A percentile compares a stretch with the other conserved stretches of the same genome.
Conservation (phyloP, 2,113 vertebrate genomes). For the Burhinus bistriatus region DNA sequence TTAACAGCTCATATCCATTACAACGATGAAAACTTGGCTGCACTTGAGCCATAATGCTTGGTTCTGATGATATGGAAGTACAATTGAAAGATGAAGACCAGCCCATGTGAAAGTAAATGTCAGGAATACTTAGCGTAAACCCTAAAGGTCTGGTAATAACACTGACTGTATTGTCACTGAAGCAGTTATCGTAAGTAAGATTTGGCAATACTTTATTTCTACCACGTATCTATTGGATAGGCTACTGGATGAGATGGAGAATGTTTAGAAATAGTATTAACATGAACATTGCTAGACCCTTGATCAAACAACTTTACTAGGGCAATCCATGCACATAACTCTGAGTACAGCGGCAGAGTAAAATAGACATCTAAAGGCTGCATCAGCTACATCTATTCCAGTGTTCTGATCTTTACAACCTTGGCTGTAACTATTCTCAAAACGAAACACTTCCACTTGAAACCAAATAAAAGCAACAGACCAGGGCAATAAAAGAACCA, state of each 20-base stretch:
- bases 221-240: not conserved
- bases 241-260: not conserved
- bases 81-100: not conserved
- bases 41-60: not conserved
- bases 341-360: not conserved
- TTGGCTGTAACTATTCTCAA: not conserved
- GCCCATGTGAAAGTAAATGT: not conserved
- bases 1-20: not conserved
- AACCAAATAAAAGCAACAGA: not conserved
- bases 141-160: not conserved
- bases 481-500: not conserved
- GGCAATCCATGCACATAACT: not conserved
- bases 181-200: not conserved
- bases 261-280: not conserved
- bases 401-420: not conserved
- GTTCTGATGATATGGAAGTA: not conserved
- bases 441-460: not conserved
- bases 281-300: not conserved
- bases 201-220: not conserved
- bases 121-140: not conserved
- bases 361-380: not conserved
- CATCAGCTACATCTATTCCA: not conserved
- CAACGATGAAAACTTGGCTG: not conserved
- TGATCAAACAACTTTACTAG: not conserved
- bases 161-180: not conserved